A percentile compares a stretch with the other conserved stretches of the same genome.
phyloP scores from a whole-genome alignment of 2,797 vertebrate genomes.

The Pantherophis vulpinus region DNA sequence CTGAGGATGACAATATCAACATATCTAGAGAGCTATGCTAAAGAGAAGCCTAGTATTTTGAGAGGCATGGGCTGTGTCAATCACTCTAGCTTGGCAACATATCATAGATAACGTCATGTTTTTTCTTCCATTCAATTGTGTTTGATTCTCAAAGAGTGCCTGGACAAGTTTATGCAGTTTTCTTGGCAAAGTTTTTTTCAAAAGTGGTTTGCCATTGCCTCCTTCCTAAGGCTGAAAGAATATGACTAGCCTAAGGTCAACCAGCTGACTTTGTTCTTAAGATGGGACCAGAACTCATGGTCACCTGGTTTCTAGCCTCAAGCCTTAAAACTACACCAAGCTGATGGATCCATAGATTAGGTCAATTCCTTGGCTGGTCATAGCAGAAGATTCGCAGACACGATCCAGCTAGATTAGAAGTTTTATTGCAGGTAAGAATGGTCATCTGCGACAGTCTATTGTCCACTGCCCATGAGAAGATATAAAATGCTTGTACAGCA shows the following conservation, averaged over 20 bases:
- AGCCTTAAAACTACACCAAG: neutral
- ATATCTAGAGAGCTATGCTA: neutral
- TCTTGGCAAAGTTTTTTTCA: neutral
- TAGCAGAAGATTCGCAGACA: neutral
- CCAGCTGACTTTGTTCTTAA: neutral
- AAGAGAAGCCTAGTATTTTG: neutral
- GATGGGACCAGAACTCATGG: neutral
- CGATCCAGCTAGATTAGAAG: neutral
- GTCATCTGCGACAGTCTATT: neutral
- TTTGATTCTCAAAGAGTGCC: neutral
- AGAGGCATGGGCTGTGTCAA: neutral
- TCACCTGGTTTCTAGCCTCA: neutral
- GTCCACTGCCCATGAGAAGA: neutral
- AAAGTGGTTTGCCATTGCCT: neutral
- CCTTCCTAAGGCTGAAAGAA: neutral
- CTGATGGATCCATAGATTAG: neutral
- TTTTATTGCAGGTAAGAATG: neutral
- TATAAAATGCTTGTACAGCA: neutral
- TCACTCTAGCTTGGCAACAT: neutral
- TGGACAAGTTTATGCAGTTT: neutral
- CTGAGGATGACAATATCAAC: neutral
- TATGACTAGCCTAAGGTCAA: neutral
- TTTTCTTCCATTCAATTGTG: neutral
- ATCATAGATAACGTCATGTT: neutral
- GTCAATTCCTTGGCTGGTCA: neutral